phyloP scores from a whole-genome alignment of 1,140 invertebrate genomes.

The Spodoptera frugiperda region DNA sequence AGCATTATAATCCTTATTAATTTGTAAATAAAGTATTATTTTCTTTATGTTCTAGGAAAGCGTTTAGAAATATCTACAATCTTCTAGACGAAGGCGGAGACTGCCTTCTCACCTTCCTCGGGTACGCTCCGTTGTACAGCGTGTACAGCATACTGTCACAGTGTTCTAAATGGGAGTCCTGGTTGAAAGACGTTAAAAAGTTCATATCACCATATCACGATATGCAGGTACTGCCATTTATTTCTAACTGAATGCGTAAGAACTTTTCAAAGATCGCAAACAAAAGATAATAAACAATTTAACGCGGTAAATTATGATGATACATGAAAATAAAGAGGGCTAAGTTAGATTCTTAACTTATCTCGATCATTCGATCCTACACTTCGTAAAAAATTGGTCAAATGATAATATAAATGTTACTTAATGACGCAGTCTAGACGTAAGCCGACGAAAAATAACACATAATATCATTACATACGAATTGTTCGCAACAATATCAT shows the following conservation, averaged over 20 bases:
- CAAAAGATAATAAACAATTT: no score
- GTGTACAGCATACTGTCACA: slow-evolving; percentile 88
- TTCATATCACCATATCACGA: slow-evolving; percentile 89
- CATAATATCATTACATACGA: no score
- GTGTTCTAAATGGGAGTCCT: slow-evolving; percentile 87
- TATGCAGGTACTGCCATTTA: slow-evolving; percentile 62
- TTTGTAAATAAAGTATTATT: background rate
- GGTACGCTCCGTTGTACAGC: slow-evolving; percentile 89
- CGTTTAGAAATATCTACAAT: slow-evolving; percentile 88
- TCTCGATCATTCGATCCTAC: no score
- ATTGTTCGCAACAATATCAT: no score
- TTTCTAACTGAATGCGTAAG: background rate
- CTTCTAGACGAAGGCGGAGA: slow-evolving; percentile 89
- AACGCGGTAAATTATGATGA: no score
- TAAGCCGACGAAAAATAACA: no score
- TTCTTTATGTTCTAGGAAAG: slow-evolving; percentile 81
- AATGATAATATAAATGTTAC: no score
- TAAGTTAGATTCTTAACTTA: no score
- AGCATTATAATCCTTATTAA: background rate
- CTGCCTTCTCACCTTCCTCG: slow-evolving; percentile 89
- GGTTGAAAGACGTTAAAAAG: slow-evolving; percentile 88
- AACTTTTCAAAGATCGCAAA: no score
- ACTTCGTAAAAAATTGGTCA: no score
- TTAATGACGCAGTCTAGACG: no score
- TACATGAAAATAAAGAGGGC: no score